Base-by-base conservation (phyloP, 1,140 invertebrate genomes). In the Leptinotarsa texana region DNA sequence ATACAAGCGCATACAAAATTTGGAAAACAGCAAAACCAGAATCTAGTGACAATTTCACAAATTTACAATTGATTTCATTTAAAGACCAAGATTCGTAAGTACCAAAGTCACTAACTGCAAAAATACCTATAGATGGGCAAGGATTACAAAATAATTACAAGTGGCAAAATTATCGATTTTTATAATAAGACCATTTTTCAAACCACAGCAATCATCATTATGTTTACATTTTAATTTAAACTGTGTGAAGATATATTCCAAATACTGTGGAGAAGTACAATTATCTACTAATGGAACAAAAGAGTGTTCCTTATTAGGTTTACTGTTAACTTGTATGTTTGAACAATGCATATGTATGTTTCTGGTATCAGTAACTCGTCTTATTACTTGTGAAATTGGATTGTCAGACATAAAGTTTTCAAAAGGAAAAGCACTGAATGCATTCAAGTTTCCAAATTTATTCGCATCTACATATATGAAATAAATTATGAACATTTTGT, bases 371-470 rank as follows among this genome's bases (percentile, higher is more conserved):
- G 17, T n/a, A 62, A 62, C 21, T 62, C 61, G 1, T 62, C 61
- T 17, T 62, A 21, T 21, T 21, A 62, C 61, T 62, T 62, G 61
- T 62, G 17, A 21, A n/a, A 62, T 6, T n/a, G 61, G 2, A 17
- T 62, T 62, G 17, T 62, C 61, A n/a, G 61, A 62, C 21, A n/a
- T n/a, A 42, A 13, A 69, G 47, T 69, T 69, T 69, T 69, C 67
- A 69, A 69, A 49, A 33, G 42, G 67, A 42, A 69, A 69, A 18
- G 65, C 65, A 67, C 65, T 67, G 65, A 22, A 67, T 17, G 17
- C 17, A 67, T 67, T 22, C 24, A 69, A 42, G 5, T 27, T 48
- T 18, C 67, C 24, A 69, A 69, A 69, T 47, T 33, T n/a, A 33
- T 48, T 69, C 5, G 47, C 67, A 42, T 69, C 67, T n/a, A 4